Conservation (phyloP, 2,797 vertebrate genomes). For the Amblyopsis hoosieri region DNA sequence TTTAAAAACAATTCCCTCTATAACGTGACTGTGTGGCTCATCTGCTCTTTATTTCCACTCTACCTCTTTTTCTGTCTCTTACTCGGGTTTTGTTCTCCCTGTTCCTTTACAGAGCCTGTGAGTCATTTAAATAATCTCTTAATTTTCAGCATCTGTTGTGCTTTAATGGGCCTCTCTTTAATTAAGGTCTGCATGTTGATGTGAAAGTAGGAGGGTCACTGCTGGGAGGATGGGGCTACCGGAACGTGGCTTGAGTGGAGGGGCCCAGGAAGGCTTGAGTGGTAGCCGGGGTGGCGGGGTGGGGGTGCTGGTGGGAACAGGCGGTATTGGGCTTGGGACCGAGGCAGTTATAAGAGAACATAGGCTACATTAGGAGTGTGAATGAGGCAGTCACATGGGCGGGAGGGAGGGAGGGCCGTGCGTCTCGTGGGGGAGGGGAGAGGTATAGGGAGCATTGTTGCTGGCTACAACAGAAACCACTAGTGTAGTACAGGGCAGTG, state of each 20-base stretch:
- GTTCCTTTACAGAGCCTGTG: slow-evolving; percentile 48
- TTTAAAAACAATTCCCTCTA: not conserved
- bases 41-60: slow-evolving; percentile 19
- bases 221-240: slow-evolving; percentile 39
- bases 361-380: slow-evolving; percentile 21
- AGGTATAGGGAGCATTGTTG: not conserved
- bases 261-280: not conserved
- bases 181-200: slow-evolving; percentile 69
- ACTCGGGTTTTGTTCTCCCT: slow-evolving; percentile 26
- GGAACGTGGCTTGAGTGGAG: slow-evolving; percentile 28
- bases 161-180: slow-evolving; percentile 72
- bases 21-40: not conserved
- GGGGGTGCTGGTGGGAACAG: slow-evolving; percentile 26
- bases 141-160: slow-evolving; percentile 82
- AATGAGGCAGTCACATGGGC: slow-evolving; percentile 28
- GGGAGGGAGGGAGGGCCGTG: slow-evolving; percentile 62
- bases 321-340: slow-evolving; percentile 16
- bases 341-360: slow-evolving; percentile 3
- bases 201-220: slow-evolving; percentile 56
- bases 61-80: slow-evolving; percentile 34
- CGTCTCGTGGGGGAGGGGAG: slow-evolving; percentile 55
- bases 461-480: not conserved
- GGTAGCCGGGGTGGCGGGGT: slow-evolving; percentile 39
- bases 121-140: slow-evolving; percentile 83
- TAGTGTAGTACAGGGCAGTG: slow-evolving; percentile 4